Percentiles rank a stretch among this genome's conserved stretches.
phyloP scores from a whole-genome alignment of 2,888 invertebrate genomes.

The Ganaspis brasiliensis region DNA sequence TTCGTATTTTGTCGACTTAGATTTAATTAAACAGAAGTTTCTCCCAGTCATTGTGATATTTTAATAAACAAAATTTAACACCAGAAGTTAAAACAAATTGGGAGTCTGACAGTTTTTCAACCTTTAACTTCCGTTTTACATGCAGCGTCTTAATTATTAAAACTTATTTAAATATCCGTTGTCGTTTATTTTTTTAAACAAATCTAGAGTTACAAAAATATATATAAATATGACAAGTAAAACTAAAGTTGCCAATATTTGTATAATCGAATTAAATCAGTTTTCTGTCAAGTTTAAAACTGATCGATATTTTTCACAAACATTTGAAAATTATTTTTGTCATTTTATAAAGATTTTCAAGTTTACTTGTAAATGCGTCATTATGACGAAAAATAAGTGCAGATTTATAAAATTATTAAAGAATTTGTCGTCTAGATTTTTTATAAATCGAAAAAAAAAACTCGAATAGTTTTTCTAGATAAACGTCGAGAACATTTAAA shows the following conservation, averaged over 20 bases:
- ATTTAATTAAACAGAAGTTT: background rate
- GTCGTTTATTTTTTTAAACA: background rate
- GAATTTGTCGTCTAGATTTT: background rate
- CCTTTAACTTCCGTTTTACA: background rate
- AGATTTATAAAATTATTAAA: background rate
- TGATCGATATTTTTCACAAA: too few species aligned
- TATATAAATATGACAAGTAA: background rate
- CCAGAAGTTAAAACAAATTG: background rate
- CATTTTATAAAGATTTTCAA: background rate
- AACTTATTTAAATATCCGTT: background rate
- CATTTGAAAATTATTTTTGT: background rate
- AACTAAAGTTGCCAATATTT: background rate
- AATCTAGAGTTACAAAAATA: background rate
- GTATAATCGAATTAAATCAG: too few species aligned
- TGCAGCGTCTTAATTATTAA: background rate
- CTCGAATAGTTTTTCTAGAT: background rate
- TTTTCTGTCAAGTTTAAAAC: background rate
- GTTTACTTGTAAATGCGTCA: background rate
- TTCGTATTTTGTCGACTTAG: conserved; percentile 11
- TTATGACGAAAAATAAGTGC: background rate
- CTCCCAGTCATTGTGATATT: background rate
- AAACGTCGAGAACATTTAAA: background rate
- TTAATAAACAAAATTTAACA: conserved; percentile 8
- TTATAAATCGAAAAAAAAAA: background rate
- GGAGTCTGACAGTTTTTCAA: background rate